Conservation (phyloP, 2,797 vertebrate genomes). For the Spinus pinus region DNA sequence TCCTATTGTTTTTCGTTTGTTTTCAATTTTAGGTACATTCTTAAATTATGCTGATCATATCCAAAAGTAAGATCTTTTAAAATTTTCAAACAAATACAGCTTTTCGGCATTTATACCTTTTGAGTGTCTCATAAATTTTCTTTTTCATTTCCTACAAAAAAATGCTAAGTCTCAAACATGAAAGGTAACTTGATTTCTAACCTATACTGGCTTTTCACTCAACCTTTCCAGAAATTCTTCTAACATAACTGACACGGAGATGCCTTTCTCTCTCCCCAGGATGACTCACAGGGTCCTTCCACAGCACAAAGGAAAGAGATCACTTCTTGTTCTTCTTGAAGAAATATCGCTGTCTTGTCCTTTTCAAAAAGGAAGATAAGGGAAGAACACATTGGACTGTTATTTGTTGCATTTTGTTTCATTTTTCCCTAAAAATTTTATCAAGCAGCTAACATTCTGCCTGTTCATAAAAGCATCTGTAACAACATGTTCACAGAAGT, state of each 20-base stretch:
- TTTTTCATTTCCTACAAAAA: background rate
- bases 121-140: background rate
- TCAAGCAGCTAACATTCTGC: background rate
- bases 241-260: background rate
- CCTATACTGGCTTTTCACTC: background rate
- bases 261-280: background rate
- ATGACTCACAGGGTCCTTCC: slow-evolving; percentile 32
- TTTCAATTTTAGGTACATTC: background rate
- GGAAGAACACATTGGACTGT: background rate
- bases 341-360: background rate
- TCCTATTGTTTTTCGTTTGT: background rate
- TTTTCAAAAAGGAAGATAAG: background rate
- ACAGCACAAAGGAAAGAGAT: background rate
- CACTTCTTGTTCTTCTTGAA: background rate
- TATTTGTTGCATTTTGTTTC: background rate
- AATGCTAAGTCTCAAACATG: background rate
- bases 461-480: background rate
- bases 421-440: background rate
- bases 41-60: background rate
- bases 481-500: background rate
- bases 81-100: background rate
- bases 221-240: background rate
- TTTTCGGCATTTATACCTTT: background rate
- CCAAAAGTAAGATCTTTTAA: background rate
- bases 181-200: background rate